Conservation (phyloP, 2,888 invertebrate genomes). For the Volucella inflata region DNA sequence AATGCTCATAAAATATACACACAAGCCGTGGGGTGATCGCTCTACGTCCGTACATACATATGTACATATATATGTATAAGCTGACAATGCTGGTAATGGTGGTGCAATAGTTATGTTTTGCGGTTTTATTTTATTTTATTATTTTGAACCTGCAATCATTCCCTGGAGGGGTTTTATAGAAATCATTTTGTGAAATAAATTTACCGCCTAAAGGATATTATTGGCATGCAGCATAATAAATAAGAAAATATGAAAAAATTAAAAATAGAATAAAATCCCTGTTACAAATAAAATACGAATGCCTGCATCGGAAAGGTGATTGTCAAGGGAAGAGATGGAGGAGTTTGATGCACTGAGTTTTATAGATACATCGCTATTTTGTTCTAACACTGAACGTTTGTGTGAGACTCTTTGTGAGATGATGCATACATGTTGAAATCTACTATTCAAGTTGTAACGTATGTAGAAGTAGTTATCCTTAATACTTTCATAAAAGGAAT, state of each 20-base stretch:
- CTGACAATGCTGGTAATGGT: background rate
- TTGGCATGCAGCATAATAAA: constrained; percentile 41
- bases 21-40: too few relatives aligned
- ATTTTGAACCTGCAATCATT: constrained; percentile 49
- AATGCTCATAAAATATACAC: constrained; percentile 9
- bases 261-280: background rate
- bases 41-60: background rate
- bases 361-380: too few relatives aligned
- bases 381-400: too few relatives aligned
- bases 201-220: constrained; percentile 54
- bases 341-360: too few relatives aligned
- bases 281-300: background rate
- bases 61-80: background rate
- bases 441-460: too few relatives aligned
- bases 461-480: too few relatives aligned
- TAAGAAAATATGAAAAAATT: constrained; percentile 4
- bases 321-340: too few relatives aligned
- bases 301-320: too few relatives aligned
- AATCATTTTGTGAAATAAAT: constrained; percentile 73
- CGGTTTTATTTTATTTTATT: constrained; percentile 20
- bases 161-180: constrained; percentile 54
- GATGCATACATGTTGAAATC: too few relatives aligned
- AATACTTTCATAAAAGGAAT: too few relatives aligned
- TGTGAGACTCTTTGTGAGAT: too few relatives aligned
- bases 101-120: constrained; percentile 14